Base-by-base conservation (phyloP, 2,113 vertebrate genomes). In the Dipodomys spectabilis region DNA sequence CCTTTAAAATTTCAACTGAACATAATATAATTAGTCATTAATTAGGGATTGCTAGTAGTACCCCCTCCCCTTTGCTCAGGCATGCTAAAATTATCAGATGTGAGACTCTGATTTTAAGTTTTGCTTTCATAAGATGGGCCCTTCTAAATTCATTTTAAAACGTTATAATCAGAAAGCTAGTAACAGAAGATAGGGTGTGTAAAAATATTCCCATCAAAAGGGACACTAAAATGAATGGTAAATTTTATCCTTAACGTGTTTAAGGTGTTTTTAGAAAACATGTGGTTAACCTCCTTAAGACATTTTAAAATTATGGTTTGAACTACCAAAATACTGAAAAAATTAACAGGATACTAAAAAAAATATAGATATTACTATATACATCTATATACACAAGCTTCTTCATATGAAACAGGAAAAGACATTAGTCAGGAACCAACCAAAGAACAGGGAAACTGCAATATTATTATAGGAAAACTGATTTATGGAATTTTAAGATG, bases 181-280 rank as follows among this genome's bases (percentile, higher is more conserved):
- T 84, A 81, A 91, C 57, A 89, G 27, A 92, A 65, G 39, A 49
- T 0, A 69, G 13, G 82, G n/a, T 35, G 9, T 90, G 39, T 90
- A 69, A 96, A 95, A 92, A 90, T 82, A 92, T 25, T 88, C 60
- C 85, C 10, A 92, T 88, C n/a, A 86, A 95, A 96, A 91, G 13
- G 65, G 23, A 91, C 30, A 75, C 22, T 77, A 87, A 90, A 4
- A 87, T 18, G 35, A 91, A 20, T 11, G 79, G 39, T 90, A 23
- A 95, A 86, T 92, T 94, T 92, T 89, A 72, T 8, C 64, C 73
- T 45, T 30, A 91, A 9, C 30, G 92, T 95, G 65, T 93, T 94
- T 94, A 84, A 88, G 22, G 30, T 27, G 16, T 67, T 93, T 95
- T 92, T 90, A 93, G 74, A 49, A 94, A 96, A 94, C 27, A 19